These are phyloP conservation scores for Phrynocephalus forsythii DNA, from an alignment of 2,797 vertebrate genomes.

Conservation along the genomic window DNA sequence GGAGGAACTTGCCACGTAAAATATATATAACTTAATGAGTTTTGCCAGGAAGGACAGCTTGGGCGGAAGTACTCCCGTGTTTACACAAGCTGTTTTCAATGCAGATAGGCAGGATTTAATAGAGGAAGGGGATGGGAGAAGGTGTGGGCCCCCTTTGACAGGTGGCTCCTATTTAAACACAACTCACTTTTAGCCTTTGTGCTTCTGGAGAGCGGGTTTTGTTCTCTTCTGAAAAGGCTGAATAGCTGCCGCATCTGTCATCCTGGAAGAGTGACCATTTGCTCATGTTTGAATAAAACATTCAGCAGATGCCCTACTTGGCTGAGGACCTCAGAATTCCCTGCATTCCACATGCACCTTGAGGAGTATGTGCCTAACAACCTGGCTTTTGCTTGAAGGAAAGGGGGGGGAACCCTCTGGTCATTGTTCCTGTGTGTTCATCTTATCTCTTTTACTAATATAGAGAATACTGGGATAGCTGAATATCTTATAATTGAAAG, in stretches of 20 bases:
- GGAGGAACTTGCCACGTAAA: slow-evolving; percentile 39
- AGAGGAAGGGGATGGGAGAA: slow-evolving; percentile 1
- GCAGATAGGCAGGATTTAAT: not conserved
- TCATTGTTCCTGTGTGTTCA: not conserved
- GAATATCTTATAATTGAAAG: not conserved
- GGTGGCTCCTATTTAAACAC: slow-evolving; percentile 75
- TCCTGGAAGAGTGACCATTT: slow-evolving; percentile 54
- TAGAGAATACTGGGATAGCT: not conserved
- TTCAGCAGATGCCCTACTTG: slow-evolving; percentile 62
- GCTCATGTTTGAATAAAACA: slow-evolving; percentile 39
- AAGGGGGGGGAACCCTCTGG: not conserved
- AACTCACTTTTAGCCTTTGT: slow-evolving; percentile 72
- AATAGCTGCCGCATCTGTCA: slow-evolving; percentile 80
- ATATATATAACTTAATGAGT: slow-evolving; percentile 53
- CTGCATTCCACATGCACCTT: slow-evolving; percentile 11
- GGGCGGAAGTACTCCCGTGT: slow-evolving; percentile 2
- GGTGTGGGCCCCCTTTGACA: slow-evolving; percentile 64
- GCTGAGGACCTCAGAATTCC: slow-evolving; percentile 32
- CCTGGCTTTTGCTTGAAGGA: not conserved
- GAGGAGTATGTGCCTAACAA: not conserved
- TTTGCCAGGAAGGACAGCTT: slow-evolving; percentile 19
- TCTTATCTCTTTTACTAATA: not conserved
- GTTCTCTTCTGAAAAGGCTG: slow-evolving; percentile 74
- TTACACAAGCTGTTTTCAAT: slow-evolving; percentile 41
- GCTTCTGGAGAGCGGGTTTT: slow-evolving; percentile 74